A percentile compares a stretch with the other conserved stretches of the same genome.
These are phyloP conservation scores for Cinclus cinclus DNA, from an alignment of 2,113 vertebrate genomes.

Conservation along the genomic window DNA sequence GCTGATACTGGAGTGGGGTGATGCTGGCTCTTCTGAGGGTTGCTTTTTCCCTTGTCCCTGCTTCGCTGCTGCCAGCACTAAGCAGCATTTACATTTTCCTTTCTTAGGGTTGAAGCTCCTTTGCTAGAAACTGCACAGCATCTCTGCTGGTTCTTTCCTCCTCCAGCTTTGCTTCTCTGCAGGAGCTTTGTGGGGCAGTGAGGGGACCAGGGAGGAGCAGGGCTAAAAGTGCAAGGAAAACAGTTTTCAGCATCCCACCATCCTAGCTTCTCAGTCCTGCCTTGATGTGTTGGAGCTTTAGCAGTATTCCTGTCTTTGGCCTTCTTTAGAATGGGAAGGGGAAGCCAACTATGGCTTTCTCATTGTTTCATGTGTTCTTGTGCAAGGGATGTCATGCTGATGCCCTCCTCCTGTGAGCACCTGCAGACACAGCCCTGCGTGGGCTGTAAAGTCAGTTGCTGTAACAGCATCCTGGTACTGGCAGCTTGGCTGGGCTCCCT, in stretches of 20 bases:
- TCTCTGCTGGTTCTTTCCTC: background rate
- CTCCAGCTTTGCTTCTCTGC: background rate
- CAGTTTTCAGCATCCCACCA: background rate
- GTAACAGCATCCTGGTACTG: background rate
- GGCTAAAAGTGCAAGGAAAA: background rate
- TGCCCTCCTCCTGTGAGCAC: background rate
- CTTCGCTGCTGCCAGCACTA: background rate
- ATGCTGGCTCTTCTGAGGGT: background rate
- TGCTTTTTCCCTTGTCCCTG: background rate
- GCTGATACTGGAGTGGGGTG: fast-evolving
- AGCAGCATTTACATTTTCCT: background rate
- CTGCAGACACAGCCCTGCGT: background rate
- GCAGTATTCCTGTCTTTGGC: background rate
- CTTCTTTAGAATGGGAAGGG: background rate
- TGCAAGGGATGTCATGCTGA: background rate
- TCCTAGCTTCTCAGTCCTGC: background rate
- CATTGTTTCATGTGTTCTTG: fast-evolving
- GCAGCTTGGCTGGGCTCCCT: background rate
- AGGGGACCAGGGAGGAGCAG: background rate
- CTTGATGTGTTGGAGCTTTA: background rate
- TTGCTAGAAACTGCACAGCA: background rate
- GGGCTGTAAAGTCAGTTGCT: fast-evolving
- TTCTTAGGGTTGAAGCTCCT: background rate
- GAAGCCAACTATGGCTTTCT: background rate
- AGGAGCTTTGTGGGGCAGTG: background rate